Evolutionary conservation across 37 sponge, comb jelly and placozoan genomes (phyloP), one percentile per base, ranked within the genome.

Genomic region (Mnemiopsis leidyi): DNA sequence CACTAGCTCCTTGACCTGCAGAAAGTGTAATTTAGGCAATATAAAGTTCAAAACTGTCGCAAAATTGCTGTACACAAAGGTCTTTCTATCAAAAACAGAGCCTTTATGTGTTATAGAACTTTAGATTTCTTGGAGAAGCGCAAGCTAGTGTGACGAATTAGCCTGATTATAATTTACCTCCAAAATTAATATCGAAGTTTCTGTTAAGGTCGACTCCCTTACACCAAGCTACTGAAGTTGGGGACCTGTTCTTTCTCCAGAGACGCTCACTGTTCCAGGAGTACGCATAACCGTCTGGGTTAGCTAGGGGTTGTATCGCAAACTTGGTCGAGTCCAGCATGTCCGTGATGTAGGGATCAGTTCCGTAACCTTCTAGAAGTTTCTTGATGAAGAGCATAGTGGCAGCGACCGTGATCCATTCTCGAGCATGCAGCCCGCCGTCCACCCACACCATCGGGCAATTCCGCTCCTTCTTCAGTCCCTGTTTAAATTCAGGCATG

Each of bases 211-310:
- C 90, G 2, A 85, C 90, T 40, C 90, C 90, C 36, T 40, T 13
- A 23, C 90, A 85, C 90, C 90, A 85, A n/a, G 35, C 36, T 9
- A 85, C 61, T 21, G 40, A n/a, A 40, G 90, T 85, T 21, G 90
- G 90, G 0, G 90, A 38, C 39, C 90, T 38, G 48, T 85, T 85
- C 26, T 85, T 85, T 23, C 90, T 38, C 90, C 90, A 85, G 24
- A 85, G 29, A 24, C 90, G 23, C 48, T 85, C 90, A 85, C 61
- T 85, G 25, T 85, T 85, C 90, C 90, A 85, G 61, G 90, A 85
- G 90, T 85, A 85, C 0, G 90, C 90, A 23, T 85, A 85, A 36
- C 90, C 90, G 61, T 85, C 90, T 23, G 90, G 90, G 29, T 85
- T 85, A 0, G 90, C 90, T 61, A 85, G 90, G 0, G 90, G 90